These are phyloP conservation scores for Cryptotis parvus DNA, from an alignment of 2,113 vertebrate genomes.

Conservation along the genomic window DNA sequence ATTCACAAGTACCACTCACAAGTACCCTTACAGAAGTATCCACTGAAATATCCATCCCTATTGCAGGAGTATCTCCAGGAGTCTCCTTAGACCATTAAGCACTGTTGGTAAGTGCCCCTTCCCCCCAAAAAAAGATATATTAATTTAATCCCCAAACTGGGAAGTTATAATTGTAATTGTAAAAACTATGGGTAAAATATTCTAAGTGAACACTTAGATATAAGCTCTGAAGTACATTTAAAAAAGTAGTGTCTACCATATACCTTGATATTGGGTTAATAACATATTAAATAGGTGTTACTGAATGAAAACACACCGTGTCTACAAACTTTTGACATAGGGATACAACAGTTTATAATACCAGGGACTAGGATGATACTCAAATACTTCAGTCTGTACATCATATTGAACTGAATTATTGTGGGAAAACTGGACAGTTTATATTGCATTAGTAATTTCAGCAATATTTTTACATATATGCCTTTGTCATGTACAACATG, in stretches of 20 bases:
- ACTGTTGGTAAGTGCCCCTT: too few relatives aligned
- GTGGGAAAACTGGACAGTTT: background rate
- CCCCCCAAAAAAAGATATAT: too few relatives aligned
- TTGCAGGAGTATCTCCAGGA: too few relatives aligned
- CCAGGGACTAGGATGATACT: rapidly evolving
- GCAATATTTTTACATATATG: background rate
- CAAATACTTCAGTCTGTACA: rapidly evolving
- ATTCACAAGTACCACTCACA: too few relatives aligned
- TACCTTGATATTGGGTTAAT: background rate
- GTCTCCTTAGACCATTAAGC: too few relatives aligned
- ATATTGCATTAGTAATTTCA: background rate
- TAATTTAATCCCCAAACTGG: too few relatives aligned
- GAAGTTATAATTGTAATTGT: too few relatives aligned
- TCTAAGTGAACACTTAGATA: too few relatives aligned
- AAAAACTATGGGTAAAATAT: too few relatives aligned
- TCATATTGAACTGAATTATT: background rate
- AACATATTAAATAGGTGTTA: background rate
- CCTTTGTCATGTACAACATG: background rate
- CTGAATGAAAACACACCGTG: background rate
- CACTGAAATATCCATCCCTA: too few relatives aligned
- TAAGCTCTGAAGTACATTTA: too few relatives aligned
- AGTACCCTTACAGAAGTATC: too few relatives aligned
- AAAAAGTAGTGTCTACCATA: background rate
- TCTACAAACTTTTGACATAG: background rate
- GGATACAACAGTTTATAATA: background rate